phyloP scores from a whole-genome alignment of 2,888 invertebrate species.

The Tetrapedia diversipes region DNA sequence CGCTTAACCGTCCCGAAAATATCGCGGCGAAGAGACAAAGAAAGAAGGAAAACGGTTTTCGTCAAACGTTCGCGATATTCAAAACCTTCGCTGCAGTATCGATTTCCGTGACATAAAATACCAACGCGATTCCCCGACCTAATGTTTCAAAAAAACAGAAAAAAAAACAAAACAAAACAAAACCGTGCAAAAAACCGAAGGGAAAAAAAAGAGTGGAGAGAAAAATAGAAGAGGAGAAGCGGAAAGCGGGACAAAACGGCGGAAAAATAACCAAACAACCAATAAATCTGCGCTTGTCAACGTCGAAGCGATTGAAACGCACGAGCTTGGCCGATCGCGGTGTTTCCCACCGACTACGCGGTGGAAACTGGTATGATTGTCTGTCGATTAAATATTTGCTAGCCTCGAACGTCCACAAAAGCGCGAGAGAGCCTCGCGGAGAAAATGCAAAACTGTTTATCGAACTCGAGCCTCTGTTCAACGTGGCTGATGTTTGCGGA shows the following conservation, averaged over 20 bases:
- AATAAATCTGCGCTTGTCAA: slow-evolving; percentile 12
- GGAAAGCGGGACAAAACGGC: neutral
- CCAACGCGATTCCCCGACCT: slow-evolving; percentile 6
- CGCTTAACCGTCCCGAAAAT: neutral
- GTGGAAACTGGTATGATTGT: neutral
- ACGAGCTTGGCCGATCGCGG: neutral
- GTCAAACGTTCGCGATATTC: too few relatives aligned
- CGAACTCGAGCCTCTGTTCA: neutral
- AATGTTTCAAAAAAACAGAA: too few relatives aligned
- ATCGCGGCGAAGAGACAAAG: neutral
- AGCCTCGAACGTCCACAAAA: neutral
- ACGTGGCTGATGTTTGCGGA: slow-evolving; percentile 7
- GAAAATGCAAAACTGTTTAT: slow-evolving; percentile 15
- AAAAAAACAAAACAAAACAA: too few relatives aligned
- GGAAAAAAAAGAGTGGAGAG: neutral
- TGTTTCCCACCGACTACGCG: neutral
- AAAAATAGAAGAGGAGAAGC: neutral
- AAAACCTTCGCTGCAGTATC: too few relatives aligned
- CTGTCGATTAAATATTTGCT: slow-evolving; percentile 19
- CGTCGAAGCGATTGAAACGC: slow-evolving; percentile 21
- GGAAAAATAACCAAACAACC: neutral
- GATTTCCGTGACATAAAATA: neutral
- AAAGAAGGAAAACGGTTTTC: too few relatives aligned
- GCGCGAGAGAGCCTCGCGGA: neutral
- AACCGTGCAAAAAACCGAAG: neutral